phyloP scores from a whole-genome alignment of 2,113 vertebrate genomes.

The Pungitius pungitius region DNA sequence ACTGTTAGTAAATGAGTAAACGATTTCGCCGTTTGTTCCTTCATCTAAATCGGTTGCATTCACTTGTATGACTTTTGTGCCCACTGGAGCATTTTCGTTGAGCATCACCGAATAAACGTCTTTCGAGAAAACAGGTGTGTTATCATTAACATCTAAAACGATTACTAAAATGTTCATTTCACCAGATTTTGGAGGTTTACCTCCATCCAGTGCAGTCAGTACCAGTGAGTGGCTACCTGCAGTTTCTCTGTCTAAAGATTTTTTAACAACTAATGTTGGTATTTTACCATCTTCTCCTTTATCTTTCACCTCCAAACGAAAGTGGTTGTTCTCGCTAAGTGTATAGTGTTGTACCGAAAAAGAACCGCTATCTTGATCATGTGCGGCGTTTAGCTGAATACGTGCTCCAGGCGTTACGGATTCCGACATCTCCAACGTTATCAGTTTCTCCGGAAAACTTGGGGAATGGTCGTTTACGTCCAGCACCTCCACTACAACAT shows the following conservation, averaged over 20 bases:
- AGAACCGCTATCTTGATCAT: constrained; percentile 77
- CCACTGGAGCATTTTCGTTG: constrained; percentile 50
- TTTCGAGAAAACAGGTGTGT: constrained; percentile 66
- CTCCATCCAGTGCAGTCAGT: constrained; percentile 75
- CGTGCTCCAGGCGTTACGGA: constrained; percentile 66
- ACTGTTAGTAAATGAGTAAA: constrained; percentile 69
- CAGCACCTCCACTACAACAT: constrained; percentile 80
- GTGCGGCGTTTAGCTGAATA: constrained; percentile 76
- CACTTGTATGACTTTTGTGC: constrained; percentile 59
- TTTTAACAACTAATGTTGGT: constrained; percentile 71
- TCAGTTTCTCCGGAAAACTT: constrained; percentile 64
- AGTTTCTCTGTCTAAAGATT: constrained; percentile 72
- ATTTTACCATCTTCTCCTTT: constrained; percentile 67
- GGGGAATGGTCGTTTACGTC: constrained; percentile 86
- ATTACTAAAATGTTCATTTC: constrained; percentile 60
- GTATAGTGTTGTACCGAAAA: constrained; percentile 80
- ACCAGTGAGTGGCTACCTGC: constrained; percentile 43
- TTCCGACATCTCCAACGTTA: constrained; percentile 74
- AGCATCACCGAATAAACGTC: constrained; percentile 45
- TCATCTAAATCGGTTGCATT: constrained; percentile 77
- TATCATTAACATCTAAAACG: constrained; percentile 77
- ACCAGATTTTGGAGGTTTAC: constrained; percentile 67
- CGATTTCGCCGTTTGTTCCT: constrained; percentile 66
- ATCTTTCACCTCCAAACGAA: constrained; percentile 72
- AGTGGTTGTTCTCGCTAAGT: constrained; percentile 70